These are phyloP conservation scores for Neodontobutis hainanensis DNA, from an alignment of 2,113 vertebrate species.

Conservation along the genomic window DNA sequence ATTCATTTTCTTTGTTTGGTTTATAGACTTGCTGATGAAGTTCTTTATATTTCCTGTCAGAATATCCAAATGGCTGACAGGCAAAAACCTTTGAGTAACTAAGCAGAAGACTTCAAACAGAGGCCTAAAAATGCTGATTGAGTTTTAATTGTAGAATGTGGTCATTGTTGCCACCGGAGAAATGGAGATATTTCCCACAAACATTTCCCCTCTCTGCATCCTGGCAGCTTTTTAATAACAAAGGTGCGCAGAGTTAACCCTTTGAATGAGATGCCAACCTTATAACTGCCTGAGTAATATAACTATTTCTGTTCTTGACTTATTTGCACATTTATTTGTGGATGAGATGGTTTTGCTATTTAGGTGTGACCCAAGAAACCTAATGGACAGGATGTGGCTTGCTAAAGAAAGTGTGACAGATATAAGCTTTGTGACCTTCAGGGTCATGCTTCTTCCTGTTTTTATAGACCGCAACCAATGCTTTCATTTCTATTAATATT, in stretches of 20 bases:
- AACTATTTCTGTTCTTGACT: background rate
- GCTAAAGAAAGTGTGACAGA: background rate
- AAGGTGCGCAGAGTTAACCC: conserved; percentile 6
- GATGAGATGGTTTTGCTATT: background rate
- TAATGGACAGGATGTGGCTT: background rate
- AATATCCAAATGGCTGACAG: background rate
- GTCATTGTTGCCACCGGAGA: background rate
- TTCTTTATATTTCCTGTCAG: conserved; percentile 7
- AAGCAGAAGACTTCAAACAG: background rate
- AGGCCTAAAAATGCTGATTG: background rate
- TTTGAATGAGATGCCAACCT: conserved; percentile 11
- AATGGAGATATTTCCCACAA: conserved; percentile 1
- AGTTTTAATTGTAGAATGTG: background rate
- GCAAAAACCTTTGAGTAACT: background rate
- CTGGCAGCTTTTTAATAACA: background rate
- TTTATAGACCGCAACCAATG: background rate
- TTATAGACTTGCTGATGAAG: background rate
- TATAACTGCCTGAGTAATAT: background rate
- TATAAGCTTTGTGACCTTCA: background rate
- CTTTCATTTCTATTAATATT: conserved; percentile 42
- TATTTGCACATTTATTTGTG: background rate
- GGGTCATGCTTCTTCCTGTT: background rate
- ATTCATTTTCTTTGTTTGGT: background rate
- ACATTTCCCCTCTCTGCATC: background rate
- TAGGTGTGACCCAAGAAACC: background rate